phyloP scores from a whole-genome alignment of 2,113 vertebrate genomes.

The Phalacrocorax pelagicus region DNA sequence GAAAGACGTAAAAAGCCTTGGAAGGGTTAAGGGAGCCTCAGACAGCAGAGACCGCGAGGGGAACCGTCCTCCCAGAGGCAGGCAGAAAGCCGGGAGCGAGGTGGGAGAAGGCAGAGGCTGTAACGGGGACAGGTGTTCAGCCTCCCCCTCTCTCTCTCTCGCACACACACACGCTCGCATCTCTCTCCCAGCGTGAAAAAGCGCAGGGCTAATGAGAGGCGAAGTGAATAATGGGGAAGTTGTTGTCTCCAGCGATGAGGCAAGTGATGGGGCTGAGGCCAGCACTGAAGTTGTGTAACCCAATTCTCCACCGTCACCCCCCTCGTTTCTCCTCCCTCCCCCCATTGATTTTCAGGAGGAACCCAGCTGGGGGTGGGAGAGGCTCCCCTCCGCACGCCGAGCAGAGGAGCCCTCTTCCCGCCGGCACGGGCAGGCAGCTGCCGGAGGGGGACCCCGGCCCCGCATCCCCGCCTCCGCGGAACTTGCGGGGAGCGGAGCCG shows the following conservation, averaged over 20 bases:
- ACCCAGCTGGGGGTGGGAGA: neutral
- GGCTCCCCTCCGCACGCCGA: neutral
- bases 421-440: neutral
- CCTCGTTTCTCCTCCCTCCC: neutral
- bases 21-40: neutral
- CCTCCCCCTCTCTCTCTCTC: neutral
- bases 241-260: conserved; percentile 26
- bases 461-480: conserved; percentile 21
- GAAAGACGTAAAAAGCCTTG: neutral
- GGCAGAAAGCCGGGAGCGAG: neutral
- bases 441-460: neutral
- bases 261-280: conserved; percentile 46
- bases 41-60: neutral
- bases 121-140: conserved; percentile 15
- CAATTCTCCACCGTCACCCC: conserved; percentile 16
- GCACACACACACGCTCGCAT: neutral
- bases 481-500: conserved; percentile 18
- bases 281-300: conserved; percentile 60
- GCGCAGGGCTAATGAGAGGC: conserved; percentile 14
- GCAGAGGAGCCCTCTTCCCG: neutral
- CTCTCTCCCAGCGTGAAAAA: conserved; percentile 14
- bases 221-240: conserved; percentile 48
- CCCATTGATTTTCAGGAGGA: neutral
- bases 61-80: neutral
- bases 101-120: neutral